Evolutionary conservation across 2,113 vertebrate genomes (phyloP).

Genomic region (Malurus alboscapulatus): DNA sequence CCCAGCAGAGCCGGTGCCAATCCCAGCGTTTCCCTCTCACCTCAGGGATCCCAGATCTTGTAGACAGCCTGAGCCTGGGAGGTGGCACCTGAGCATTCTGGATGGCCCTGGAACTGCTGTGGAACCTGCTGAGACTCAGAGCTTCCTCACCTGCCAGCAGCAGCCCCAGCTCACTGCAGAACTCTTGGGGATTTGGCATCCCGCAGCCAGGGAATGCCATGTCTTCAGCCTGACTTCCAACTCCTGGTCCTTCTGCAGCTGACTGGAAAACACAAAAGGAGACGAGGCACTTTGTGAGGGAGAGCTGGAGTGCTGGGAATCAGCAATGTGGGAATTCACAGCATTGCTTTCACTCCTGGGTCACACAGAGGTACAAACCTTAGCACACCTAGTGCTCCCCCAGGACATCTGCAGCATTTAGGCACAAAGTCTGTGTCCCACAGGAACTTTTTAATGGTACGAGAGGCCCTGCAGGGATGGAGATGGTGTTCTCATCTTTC

Average conservation of each 20-base stretch:
- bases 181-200: not conserved
- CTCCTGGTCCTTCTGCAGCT: not conserved
- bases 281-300: not conserved
- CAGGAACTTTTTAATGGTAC: not conserved
- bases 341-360: not conserved
- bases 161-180: not conserved
- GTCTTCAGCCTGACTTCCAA: not conserved
- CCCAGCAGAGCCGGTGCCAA: accelerated
- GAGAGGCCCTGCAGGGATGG: not conserved
- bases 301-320: accelerated
- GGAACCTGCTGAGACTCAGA: not conserved
- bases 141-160: not conserved
- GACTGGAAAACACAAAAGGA: not conserved
- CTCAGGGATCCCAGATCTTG: not conserved
- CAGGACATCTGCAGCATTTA: not conserved
- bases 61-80: not conserved
- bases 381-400: not conserved
- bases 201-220: accelerated
- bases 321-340: not conserved
- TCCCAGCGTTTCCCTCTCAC: accelerated
- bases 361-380: not conserved
- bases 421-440: not conserved
- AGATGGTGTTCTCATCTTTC: not conserved
- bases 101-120: accelerated
- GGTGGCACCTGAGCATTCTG: not conserved